A percentile compares a stretch with the other conserved stretches of the same genome.
These are phyloP conservation scores for Pristionchus exspectatus DNA, from an alignment of 2,888 invertebrate genomes.

Conservation along the genomic window DNA sequence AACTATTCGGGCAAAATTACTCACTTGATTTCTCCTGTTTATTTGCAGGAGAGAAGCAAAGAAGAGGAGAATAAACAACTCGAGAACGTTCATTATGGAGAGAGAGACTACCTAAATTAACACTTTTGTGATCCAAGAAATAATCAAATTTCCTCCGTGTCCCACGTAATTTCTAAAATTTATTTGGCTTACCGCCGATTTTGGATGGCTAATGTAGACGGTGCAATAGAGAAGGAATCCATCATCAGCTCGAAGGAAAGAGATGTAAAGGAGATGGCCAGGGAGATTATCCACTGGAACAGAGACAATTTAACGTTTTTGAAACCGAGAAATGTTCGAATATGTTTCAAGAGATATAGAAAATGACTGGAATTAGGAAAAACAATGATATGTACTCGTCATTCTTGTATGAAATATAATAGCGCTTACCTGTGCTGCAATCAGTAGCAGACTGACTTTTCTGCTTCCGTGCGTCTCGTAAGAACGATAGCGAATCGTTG, in stretches of 20 bases:
- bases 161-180: background rate
- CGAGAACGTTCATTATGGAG: conserved; percentile 64
- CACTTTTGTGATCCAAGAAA: background rate
- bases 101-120: conserved; percentile 58
- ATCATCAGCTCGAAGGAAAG: conserved; percentile 61
- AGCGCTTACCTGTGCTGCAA: conserved; percentile 58
- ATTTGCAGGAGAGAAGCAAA: conserved; percentile 54
- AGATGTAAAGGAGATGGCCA: conserved; percentile 60
- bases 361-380: background rate
- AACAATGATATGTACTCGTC: background rate
- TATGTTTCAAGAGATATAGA: background rate
- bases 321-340: background rate
- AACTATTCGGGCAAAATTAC: background rate
- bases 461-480: conserved; percentile 66
- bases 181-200: conserved; percentile 60
- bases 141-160: background rate
- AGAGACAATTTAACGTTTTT: background rate
- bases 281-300: conserved; percentile 63
- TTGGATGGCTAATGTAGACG: conserved; percentile 67
- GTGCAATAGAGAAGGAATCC: conserved; percentile 68
- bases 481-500: conserved; percentile 64
- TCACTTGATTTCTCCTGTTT: conserved; percentile 49
- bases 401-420: background rate
- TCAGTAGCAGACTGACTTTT: conserved; percentile 58
- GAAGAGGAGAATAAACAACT: conserved; percentile 62